Base-by-base conservation (phyloP, 2,888 invertebrate genomes). In the Coelinius sp. region DNA sequence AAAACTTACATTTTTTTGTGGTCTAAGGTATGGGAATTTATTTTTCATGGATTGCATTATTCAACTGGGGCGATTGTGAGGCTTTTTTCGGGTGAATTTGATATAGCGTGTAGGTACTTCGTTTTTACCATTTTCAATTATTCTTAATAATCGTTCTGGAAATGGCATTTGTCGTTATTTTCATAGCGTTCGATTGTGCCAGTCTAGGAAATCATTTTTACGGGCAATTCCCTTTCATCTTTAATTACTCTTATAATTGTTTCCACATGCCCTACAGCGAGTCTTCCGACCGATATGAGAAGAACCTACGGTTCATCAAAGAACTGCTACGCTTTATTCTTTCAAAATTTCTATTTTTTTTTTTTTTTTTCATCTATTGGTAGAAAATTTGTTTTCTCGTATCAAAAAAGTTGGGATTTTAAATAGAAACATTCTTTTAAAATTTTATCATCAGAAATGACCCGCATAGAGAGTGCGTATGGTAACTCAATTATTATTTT, bases 321-420 rank as follows among this genome's bases (percentile, higher is more conserved):
- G 75, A 77, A 77, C 71, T 52, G 70, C 75, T 78, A 79, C 75
- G 74, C 75, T 76, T 72, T 59, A 65, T 53, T 56, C 5, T 27
- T 59, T 35, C n/a, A 17, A 35, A 59, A 59, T 31, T 35, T 49
- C 46, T 49, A 59, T 59, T 25, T 59, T 20, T 31, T 35, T 49
- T 17, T 49, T 31, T 59, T 25, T 59, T 20, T 5, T 59, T 68
- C 69, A 71, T 76, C 76, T 77, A 73, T 41, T 78, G 82, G 81
- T 85, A 86, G 83, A 86, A 85, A 86, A 86, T 82, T 83, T 82
- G 59, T 81, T 80, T 79, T 82, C 70, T 84, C 80, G 83, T 86
- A 86, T 86, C 83, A 86, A 86, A 86, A 63, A 71, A 86, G 82
- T 78, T 82, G 70, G 78, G 78, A 66, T 66, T 62, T 49, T 49